Percentiles rank a stretch among this genome's conserved stretches.
These are phyloP conservation scores for Marmota monax DNA, from an alignment of 2,113 vertebrate species.

Conservation along the genomic window DNA sequence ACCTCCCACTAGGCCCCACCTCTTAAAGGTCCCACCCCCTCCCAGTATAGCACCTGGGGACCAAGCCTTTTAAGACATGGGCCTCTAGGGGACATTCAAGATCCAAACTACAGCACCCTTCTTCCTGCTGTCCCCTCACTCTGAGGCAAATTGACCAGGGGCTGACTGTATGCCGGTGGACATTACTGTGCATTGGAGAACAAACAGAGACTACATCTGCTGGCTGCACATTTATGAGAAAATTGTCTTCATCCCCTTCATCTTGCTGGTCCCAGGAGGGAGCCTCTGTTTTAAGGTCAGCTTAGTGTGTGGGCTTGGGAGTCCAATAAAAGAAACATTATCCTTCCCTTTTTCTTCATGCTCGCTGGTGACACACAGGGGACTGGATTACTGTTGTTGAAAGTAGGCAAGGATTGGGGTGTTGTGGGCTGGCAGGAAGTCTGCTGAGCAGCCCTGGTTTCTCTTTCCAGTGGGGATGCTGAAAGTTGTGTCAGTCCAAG, in stretches of 20 bases:
- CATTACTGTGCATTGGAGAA: background rate
- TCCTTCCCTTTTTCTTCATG: background rate
- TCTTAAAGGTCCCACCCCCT: background rate
- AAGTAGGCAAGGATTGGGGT: background rate
- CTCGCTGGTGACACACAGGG: background rate
- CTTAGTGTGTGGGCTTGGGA: no score
- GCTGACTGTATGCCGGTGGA: background rate
- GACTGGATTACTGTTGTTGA: no score
- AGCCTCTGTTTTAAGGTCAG: background rate
- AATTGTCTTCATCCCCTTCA: background rate
- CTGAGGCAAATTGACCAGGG: background rate
- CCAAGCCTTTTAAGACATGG: background rate
- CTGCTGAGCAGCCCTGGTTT: background rate
- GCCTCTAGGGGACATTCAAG: background rate
- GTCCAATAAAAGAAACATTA: background rate
- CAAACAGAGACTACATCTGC: background rate
- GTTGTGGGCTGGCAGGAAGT: background rate
- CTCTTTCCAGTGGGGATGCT: background rate
- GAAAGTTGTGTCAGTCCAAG: background rate
- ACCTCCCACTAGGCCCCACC: background rate
- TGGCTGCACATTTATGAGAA: background rate
- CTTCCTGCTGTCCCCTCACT: rapidly evolving
- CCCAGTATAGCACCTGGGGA: background rate
- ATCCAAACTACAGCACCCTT: background rate
- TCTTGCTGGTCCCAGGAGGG: background rate